Base-by-base conservation (phyloP, 2,797 vertebrate genomes). In the Sebastes hubbsi region DNA sequence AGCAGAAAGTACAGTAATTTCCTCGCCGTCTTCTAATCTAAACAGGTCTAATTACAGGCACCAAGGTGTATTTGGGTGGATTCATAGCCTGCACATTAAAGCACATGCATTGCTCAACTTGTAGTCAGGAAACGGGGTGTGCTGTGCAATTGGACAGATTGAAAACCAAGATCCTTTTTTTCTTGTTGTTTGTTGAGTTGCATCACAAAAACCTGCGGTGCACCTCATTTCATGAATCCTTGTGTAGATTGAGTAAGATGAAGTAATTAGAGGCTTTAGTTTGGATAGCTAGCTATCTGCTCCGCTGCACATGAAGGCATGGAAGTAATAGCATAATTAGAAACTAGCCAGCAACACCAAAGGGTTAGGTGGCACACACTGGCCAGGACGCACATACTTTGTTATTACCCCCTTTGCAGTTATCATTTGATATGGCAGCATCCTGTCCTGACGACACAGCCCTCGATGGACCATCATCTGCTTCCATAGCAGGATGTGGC, bases 251-350 rank as follows among this genome's bases (percentile, higher is more conserved):
- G 91, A 90, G 90, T 89, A 95, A 94, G 89, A 93, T 95, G 92
- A 93, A 94, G 93, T 95, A 95, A 96, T 96, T 94, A 95, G 92
- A 95, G 95, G 91, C 92, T 95, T 92, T 91, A 88, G 83, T 87
- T 75, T 82, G 87, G 81, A 76, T 90, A 92, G 91, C 89, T 91
- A 89, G 88, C 93, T 94, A 90, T 94, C 88, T 94, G 89, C 89
- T 91, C 89, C 89, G 86, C 87, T 91, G 83, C 86, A 94, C 91
- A 94, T 92, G 83, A 94, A 94, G 90, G 80, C 82, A 78, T 79
- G 80, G 82, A 86, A 84, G 83, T 81, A 64, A 38, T 64, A 46
- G 36, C 93, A 88, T 96, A 96, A 96, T 96, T 96, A 96, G 90
- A 94, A 92, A 95, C 92, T 94, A 94, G 91, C 94, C 90, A 87